Base-by-base conservation (phyloP, 1,140 invertebrate species). In the Galendromus occidentalis region DNA sequence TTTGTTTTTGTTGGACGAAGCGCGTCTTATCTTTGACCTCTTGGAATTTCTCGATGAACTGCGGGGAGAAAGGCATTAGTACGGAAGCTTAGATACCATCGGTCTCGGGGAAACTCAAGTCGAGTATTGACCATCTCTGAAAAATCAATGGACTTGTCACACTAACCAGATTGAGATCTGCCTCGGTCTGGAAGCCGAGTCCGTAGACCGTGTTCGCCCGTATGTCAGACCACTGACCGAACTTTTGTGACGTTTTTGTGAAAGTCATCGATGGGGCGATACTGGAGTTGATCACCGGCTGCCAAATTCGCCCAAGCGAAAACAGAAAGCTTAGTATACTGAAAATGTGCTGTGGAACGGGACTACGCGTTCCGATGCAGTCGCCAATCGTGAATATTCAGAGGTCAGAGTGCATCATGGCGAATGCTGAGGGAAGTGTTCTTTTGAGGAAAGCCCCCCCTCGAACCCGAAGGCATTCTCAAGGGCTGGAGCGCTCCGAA, bases 21-120 rank as follows among this genome's bases (percentile, higher is more conserved):
- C 78, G 70, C 6, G 88, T 91, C 29, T 89, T 87, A 77, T 96
- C 91, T 77, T 96, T 96, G 18, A 98, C 89, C 78, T 97, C 92
- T 80, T 94, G 90, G 76, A 98, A 98, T 75, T 97, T 96, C 76
- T 97, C 92, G 71, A 96, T 93, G 78, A 98, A 98, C 91, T 92
- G 78, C 42, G 73, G 51, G 7, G 63, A 28, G 70, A 42, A 68
- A 65, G 68, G 12, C 41, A 68, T 66, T 55, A 59, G 44, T 42
- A 44, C 0, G 14, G 33, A 18, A 22, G 42, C 42, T 44, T 12
- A 12, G n/a, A 44, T 44, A 44, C 14, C 42, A n/a, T n/a, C n/a
- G 14, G 14, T 14, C 42, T 12, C 42, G 14, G 42, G n/a, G 14
- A n/a, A 12, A 44, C 42, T 14, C 14, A 44, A 44, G 12, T 12